Base-by-base conservation (phyloP, 2,797 vertebrate genomes). In the Picus viridis region DNA sequence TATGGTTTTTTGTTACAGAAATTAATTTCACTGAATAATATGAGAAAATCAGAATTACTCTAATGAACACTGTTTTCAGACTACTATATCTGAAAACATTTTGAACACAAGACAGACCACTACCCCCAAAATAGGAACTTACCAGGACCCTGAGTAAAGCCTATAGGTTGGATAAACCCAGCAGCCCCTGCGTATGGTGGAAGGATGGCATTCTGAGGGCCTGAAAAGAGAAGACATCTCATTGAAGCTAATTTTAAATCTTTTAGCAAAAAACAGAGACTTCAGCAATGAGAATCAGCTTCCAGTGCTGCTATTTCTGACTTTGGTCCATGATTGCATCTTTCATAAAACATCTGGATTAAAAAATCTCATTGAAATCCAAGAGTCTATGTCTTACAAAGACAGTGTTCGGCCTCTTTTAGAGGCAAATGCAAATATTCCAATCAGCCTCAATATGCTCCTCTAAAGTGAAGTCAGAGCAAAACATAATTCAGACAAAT, bases 61-160 rank as follows among this genome's bases (percentile, higher is more conserved):
- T 69, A 62, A 72, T 10, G 16, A 78, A 39, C 49, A 76, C 13
- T 63, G 15, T 58, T 12, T 59, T 91, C 43, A 63, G 27, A 82
- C 10, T 27, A 12, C 13, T 79, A 0, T 10, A 34, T 49, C 45
- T 76, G 51, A 54, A 62, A 74, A 71, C 27, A 75, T 43, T 59
- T n/a, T 57, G 39, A 88, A 49, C 12, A 17, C 7, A 75, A 59
- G 32, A 62, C 4, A 59, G 30, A 32, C 8, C 73, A 69, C 23
- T 77, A 90, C 8, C 32, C n/a, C 26, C 70, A 27, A n/a, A 30
- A 51, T 0, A 32, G 22, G 49, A 68, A 89, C 89, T 95, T 95
- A 98, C 98, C 97, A 97, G 97, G 53, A 95, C 92, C 95, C 89
- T 98, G 98, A 94, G 96, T 83, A 96, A 98, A 98, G 80, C 96